phyloP scores from a whole-genome alignment of 2,888 invertebrate species.

The Diplolepis rosae region DNA sequence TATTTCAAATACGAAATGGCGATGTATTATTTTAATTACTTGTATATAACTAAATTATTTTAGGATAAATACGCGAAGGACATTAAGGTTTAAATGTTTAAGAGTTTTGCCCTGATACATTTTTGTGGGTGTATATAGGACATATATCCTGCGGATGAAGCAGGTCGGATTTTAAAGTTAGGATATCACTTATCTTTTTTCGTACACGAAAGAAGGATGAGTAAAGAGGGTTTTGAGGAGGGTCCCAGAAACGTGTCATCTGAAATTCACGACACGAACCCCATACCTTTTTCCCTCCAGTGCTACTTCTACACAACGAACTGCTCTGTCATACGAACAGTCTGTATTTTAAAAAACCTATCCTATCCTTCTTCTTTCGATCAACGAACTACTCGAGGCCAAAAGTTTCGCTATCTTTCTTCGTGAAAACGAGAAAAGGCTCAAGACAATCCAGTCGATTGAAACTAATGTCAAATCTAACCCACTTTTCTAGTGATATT shows the following conservation, averaged over 20 bases:
- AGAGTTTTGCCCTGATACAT: too few relatives aligned
- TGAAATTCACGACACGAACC: constrained; percentile 21
- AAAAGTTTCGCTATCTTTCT: constrained; percentile 1
- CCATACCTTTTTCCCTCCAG: neutral
- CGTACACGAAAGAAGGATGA: neutral
- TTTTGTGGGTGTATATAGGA: neutral
- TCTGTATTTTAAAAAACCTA: constrained; percentile 4
- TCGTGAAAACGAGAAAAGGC: neutral
- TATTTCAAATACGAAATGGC: too few relatives aligned
- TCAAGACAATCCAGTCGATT: too few relatives aligned
- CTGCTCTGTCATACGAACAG: constrained; percentile 22
- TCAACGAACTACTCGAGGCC: neutral
- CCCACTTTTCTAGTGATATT: too few relatives aligned
- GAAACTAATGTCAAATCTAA: too few relatives aligned
- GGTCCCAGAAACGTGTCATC: constrained; percentile 5
- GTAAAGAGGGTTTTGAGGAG: neutral
- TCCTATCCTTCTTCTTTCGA: neutral
- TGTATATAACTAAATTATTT: too few relatives aligned
- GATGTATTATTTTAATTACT: too few relatives aligned
- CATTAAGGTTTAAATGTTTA: too few relatives aligned
- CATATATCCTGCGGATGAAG: neutral
- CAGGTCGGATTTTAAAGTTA: neutral
- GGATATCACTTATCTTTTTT: neutral
- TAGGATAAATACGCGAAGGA: too few relatives aligned
- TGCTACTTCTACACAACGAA: constrained; percentile 10